Conservation (phyloP, 2,797 vertebrate species). For the Sebastes cheni region DNA sequence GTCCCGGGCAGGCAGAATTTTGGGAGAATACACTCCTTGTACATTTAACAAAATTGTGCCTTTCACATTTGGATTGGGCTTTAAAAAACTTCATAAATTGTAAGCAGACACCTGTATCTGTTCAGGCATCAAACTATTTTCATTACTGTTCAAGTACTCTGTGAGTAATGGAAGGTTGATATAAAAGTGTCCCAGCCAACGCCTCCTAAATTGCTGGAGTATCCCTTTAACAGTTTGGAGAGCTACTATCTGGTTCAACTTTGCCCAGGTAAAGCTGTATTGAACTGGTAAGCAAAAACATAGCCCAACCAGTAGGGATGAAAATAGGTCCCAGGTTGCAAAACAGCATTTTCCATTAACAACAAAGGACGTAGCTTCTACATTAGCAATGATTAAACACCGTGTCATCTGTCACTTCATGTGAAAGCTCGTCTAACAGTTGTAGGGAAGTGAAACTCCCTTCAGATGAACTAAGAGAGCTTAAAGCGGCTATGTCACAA, state of each 20-base stretch:
- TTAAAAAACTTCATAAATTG: too few species aligned
- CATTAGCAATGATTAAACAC: neutral
- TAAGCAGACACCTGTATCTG: too few species aligned
- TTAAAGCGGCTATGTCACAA: slow-evolving; percentile 21
- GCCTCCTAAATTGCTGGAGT: neutral
- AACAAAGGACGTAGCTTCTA: neutral
- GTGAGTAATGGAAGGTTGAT: too few species aligned
- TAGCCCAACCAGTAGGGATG: neutral
- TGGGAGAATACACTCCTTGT: too few species aligned
- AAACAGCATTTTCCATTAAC: neutral
- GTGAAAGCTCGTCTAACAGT: slow-evolving; percentile 12
- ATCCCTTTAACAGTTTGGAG: neutral
- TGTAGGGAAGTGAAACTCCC: slow-evolving; percentile 41
- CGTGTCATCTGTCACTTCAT: neutral
- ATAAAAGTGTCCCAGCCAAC: too few species aligned
- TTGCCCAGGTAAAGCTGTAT: neutral
- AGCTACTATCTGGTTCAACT: neutral
- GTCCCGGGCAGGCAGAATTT: too few species aligned
- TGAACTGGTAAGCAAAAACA: neutral
- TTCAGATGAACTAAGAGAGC: slow-evolving; percentile 5
- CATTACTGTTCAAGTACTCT: too few species aligned
- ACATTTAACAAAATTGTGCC: too few species aligned
- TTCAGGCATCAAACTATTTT: too few species aligned
- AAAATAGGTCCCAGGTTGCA: neutral
- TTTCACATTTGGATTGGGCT: too few species aligned